These are phyloP conservation scores for Vollenhovia emeryi DNA, from an alignment of 1,140 invertebrate species.

Conservation along the genomic window DNA sequence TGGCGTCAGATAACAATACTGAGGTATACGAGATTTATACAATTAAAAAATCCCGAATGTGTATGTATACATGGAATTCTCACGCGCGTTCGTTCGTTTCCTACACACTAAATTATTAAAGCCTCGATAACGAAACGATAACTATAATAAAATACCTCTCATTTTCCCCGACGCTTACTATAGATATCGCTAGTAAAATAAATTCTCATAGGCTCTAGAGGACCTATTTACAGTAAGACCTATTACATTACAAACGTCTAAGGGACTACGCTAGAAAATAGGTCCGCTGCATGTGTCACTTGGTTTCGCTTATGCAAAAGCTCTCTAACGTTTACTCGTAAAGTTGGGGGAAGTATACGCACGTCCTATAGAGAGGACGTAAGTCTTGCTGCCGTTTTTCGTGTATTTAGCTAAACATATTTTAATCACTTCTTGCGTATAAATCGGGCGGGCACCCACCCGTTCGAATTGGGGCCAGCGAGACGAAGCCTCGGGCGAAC, in stretches of 20 bases:
- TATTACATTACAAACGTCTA: constrained; percentile 56
- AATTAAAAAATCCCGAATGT: background rate
- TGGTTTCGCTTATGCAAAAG: constrained; percentile 64
- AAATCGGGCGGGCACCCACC: background rate
- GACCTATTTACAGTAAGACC: constrained; percentile 70
- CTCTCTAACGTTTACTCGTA: constrained; percentile 59
- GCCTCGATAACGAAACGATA: constrained; percentile 20
- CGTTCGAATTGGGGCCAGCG: background rate
- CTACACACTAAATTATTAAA: constrained; percentile 45
- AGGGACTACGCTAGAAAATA: constrained; percentile 67
- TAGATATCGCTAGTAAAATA: constrained; percentile 59
- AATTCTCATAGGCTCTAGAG: constrained; percentile 54
- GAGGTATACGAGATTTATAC: constrained; percentile 33
- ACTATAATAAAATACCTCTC: constrained; percentile 49
- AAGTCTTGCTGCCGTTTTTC: constrained; percentile 11
- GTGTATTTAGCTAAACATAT: constrained; percentile 39
- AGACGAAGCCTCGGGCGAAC: constrained; percentile 1
- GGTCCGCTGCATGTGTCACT: constrained; percentile 65
- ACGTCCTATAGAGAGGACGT: constrained; percentile 16
- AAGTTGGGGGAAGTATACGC: constrained; percentile 58
- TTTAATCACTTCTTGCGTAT: constrained; percentile 4
- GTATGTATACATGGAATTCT: constrained; percentile 9
- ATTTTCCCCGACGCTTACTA: background rate
- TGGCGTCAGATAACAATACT: constrained; percentile 38
- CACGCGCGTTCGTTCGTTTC: background rate